These are phyloP conservation scores for Drosophila colorata DNA, from an alignment of 2,888 invertebrate genomes.

Conservation along the genomic window DNA sequence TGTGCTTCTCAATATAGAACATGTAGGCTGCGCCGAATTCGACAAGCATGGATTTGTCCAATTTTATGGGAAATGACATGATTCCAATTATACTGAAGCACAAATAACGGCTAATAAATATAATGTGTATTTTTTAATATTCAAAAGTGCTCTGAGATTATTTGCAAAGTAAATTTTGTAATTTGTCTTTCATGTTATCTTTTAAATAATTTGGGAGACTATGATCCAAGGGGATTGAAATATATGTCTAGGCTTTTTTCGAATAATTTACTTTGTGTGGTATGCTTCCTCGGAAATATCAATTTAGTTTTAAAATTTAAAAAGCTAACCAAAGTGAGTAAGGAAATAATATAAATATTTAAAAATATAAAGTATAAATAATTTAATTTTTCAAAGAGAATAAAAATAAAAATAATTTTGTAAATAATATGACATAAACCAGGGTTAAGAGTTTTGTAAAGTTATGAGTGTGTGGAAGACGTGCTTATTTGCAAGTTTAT, in stretches of 20 bases:
- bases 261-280: no score
- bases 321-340: no score
- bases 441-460: no score
- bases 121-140: not conserved
- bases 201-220: not conserved
- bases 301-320: no score
- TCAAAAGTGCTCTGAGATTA: not conserved
- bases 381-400: no score
- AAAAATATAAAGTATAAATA: no score
- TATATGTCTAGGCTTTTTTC: not conserved
- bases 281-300: no score
- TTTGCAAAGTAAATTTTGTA: slow-evolving; percentile 6
- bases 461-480: no score
- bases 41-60: slow-evolving; percentile 57
- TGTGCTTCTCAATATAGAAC: slow-evolving; percentile 83
- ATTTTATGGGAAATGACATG: slow-evolving; percentile 59
- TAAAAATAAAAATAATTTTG: no score
- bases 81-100: not conserved
- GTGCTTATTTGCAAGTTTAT: no score
- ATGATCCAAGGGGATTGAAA: not conserved
- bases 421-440: no score
- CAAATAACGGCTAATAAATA: not conserved
- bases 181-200: not conserved
- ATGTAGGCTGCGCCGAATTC: slow-evolving; percentile 77
- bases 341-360: no score